These are phyloP conservation scores for Forbesichthys agassizii DNA, from an alignment of 2,113 vertebrate species.

Conservation along the genomic window DNA sequence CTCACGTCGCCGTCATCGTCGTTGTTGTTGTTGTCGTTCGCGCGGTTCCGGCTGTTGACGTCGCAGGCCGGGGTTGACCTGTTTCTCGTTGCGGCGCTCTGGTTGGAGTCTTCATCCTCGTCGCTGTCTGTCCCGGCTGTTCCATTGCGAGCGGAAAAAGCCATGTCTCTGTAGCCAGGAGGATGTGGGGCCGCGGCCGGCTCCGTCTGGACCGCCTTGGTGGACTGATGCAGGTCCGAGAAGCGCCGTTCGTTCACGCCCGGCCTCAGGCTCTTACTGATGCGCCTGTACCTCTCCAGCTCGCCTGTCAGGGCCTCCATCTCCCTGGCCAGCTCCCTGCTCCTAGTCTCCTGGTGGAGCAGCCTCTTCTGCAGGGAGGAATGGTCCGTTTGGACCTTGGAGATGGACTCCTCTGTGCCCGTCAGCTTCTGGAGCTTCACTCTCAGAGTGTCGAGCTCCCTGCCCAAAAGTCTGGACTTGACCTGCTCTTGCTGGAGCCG, in stretches of 20 bases:
- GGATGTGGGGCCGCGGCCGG: conserved; percentile 71
- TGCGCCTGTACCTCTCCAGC: conserved; percentile 83
- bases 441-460: conserved; percentile 89
- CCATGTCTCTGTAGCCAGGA: conserved; percentile 81
- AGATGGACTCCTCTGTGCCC: conserved; percentile 87
- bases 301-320: conserved; percentile 88
- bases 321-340: conserved; percentile 88
- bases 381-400: conserved; percentile 86
- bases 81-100: conserved; percentile 75
- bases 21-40: conserved; percentile 73
- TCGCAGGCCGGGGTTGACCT: conserved; percentile 74
- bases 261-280: conserved; percentile 81
- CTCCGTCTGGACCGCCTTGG: conserved; percentile 93
- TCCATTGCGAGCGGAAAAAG: conserved; percentile 77
- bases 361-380: conserved; percentile 87
- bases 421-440: conserved; percentile 91
- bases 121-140: conserved; percentile 78
- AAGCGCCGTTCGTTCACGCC: conserved; percentile 80
- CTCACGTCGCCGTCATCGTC: conserved; percentile 70
- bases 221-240: conserved; percentile 82
- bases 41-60: conserved; percentile 73
- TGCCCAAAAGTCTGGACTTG: conserved; percentile 88
- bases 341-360: conserved; percentile 89
- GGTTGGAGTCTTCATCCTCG: conserved; percentile 72
- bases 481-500: conserved; percentile 92